Base-by-base conservation (phyloP, 2,113 vertebrate species). In the Rhinichthys klamathensis region DNA sequence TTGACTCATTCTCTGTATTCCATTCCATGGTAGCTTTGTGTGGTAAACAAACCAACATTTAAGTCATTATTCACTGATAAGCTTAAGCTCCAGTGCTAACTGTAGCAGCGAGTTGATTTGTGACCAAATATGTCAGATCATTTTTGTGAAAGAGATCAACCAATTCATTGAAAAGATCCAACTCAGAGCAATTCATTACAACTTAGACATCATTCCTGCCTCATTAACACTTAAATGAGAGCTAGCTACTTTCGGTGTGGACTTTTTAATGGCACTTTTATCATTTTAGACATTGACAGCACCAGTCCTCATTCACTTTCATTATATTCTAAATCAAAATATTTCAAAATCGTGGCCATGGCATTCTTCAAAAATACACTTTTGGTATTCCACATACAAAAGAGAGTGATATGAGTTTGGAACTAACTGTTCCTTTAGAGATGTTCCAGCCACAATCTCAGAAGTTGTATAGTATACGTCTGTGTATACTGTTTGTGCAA, bases 381-480 rank as follows among this genome's bases (percentile, higher is more conserved):
- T 6, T 44, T 44, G 23, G 35, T 44, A 4, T 25, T 46, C n/a
- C 70, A 46, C 23, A 25, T 41, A 46, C 38, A 35, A 69, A 69
- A 35, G 27, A 32, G 15, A 38, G 8, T 38, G 8, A 11, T 44
- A 73, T n/a, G 70, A 73, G 70, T 41, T 73, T 73, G 70, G 6
- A 46, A 46, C 41, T n/a, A 44, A 73, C 41, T 73, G 4, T 70
- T 70, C 21, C 2, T 12, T 21, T 77, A 56, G 16, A 56, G 2
- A 35, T 56, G 51, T 21, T 77, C 10, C 2, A 56, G 74, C 27
- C 27, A 12, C 16, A 35, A 56, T 32, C 27, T 77, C 27, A 32
- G 49, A 76, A 56, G 74, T 76, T 54, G 27, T 21, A 27, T 75
- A 75, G 73, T 30, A 4, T 54, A 54, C 12, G 27, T 78, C 75